Evolutionary conservation across 2,888 invertebrate genomes (phyloP).

Genomic region (Scrobipalpa costella): DNA sequence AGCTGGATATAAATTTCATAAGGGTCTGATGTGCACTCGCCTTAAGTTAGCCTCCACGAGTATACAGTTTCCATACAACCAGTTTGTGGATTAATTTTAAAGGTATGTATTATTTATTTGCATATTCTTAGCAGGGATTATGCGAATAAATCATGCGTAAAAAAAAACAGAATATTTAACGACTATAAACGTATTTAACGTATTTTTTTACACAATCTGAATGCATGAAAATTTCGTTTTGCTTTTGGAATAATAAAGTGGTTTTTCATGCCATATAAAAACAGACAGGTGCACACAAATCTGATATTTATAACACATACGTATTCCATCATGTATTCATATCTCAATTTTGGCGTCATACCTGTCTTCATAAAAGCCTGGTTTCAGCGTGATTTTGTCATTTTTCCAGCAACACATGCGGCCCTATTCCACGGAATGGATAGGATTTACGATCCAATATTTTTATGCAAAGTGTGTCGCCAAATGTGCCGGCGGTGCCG

Average conservation of each 20-base stretch:
- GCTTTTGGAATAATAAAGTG: neutral
- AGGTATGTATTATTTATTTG: constrained; percentile 24
- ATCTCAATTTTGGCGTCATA: constrained; percentile 61
- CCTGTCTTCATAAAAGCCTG: constrained; percentile 64
- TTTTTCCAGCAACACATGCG: constrained; percentile 69
- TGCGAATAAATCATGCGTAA: neutral
- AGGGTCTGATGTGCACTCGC: constrained; percentile 44
- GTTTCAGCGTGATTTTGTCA: constrained; percentile 65
- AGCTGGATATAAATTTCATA: constrained; percentile 57
- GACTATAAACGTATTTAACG: neutral
- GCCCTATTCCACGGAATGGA: constrained; percentile 61
- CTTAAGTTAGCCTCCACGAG: constrained; percentile 38
- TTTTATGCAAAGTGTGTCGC: constrained; percentile 80
- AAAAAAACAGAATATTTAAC: neutral
- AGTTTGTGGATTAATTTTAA: constrained; percentile 32
- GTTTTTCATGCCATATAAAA: constrained; percentile 5
- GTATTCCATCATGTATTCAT: constrained; percentile 52
- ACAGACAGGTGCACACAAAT: constrained; percentile 50
- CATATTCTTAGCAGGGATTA: constrained; percentile 3
- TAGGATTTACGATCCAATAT: constrained; percentile 77
- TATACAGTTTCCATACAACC: constrained; percentile 47
- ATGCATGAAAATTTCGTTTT: neutral
- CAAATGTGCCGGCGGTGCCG: constrained; percentile 74
- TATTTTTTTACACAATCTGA: neutral
- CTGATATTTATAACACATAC: constrained; percentile 48